Evolutionary conservation across 2,113 vertebrate species (phyloP).

Genomic region (Saiga tatarica): DNA sequence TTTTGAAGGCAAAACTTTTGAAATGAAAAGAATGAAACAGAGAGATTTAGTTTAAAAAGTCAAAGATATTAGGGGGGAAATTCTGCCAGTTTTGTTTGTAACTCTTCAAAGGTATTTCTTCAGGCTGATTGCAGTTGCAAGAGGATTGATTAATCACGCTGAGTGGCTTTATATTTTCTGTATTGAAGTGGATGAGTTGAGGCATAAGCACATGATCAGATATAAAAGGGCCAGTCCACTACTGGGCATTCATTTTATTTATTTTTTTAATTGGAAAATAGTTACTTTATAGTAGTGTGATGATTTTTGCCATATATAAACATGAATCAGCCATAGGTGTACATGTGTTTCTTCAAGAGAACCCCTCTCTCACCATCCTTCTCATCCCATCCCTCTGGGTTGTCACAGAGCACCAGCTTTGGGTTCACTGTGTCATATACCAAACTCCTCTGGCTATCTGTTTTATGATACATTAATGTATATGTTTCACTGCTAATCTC

Average conservation of each 20-base stretch:
- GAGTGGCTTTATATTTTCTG: slow-evolving; percentile 44
- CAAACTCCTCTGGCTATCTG: not conserved
- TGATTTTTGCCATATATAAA: not conserved
- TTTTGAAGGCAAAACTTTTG: slow-evolving; percentile 52
- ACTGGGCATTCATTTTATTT: not conserved
- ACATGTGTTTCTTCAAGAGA: not conserved
- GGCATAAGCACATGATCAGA: not conserved
- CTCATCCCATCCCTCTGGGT: not conserved
- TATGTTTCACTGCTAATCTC: not conserved
- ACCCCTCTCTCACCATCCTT: not conserved
- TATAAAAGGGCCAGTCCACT: not conserved
- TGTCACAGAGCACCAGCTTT: not conserved
- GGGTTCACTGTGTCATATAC: not conserved
- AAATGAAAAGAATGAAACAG: slow-evolving; percentile 28
- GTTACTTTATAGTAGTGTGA: not conserved
- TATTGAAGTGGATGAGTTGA: not conserved
- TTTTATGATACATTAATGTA: not conserved
- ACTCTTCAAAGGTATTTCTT: slow-evolving; percentile 40
- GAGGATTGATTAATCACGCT: slow-evolving; percentile 30
- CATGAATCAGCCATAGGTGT: not conserved
- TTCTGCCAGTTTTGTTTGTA: slow-evolving; percentile 34
- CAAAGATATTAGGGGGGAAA: not conserved
- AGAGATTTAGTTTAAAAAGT: slow-evolving; percentile 41
- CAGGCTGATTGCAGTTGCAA: not conserved
- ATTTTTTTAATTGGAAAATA: not conserved